Evolutionary conservation across 1,140 invertebrate species (phyloP).

Genomic region (Nephila pilipes): DNA sequence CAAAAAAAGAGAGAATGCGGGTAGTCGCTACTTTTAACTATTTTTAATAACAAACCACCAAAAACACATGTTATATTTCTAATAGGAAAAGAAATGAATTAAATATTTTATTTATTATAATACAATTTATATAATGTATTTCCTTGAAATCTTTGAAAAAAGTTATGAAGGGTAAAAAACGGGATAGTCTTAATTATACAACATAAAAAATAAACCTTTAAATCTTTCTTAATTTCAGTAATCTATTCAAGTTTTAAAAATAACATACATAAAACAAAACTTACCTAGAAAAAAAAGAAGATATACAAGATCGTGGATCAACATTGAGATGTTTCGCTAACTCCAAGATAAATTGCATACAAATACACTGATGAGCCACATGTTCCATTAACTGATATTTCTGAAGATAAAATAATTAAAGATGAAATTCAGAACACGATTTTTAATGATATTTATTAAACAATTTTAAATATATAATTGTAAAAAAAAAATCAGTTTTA

Average conservation of each 20-base stretch:
- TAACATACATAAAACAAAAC: not conserved
- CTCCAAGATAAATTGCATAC: conserved; percentile 99
- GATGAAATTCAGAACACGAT: not conserved
- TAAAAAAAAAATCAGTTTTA: too few species aligned
- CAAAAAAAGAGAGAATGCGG: too few species aligned
- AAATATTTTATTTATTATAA: too few species aligned
- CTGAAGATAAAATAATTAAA: conserved; percentile 81
- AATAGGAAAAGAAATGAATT: too few species aligned
- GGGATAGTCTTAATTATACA: not conserved
- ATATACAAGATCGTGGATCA: conserved; percentile 94
- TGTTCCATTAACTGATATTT: conserved; percentile 97
- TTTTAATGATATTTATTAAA: not conserved
- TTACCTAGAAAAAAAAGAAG: conserved; percentile 95
- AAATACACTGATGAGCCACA: conserved; percentile 98
- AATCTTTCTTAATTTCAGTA: too few species aligned
- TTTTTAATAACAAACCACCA: too few species aligned
- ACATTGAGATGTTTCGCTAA: conserved; percentile 95
- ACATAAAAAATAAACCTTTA: not conserved
- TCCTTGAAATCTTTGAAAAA: too few species aligned
- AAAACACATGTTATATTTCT: too few species aligned
- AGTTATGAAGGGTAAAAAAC: too few species aligned
- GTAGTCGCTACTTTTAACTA: too few species aligned
- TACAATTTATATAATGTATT: too few species aligned
- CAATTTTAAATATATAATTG: not conserved
- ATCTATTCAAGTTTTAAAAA: too few species aligned